Percentiles rank a stretch among this genome's conserved stretches.
Conservation (phyloP, 2,797 vertebrate genomes). For the Silurus aristotelis region DNA sequence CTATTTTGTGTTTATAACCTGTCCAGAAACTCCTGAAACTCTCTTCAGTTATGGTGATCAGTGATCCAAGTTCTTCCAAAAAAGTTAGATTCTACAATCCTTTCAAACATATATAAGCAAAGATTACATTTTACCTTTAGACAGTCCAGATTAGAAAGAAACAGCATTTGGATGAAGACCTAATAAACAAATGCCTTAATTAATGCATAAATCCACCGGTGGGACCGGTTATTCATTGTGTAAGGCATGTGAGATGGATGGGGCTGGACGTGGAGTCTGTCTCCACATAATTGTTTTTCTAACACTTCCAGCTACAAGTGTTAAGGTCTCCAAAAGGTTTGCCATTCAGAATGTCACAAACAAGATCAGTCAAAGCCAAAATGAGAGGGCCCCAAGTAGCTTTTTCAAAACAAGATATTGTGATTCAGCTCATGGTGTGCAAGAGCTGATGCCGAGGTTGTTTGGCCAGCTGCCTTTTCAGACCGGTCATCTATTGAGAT, state of each 20-base stretch:
- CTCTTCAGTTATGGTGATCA: background rate
- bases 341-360: slow-evolving; percentile 56
- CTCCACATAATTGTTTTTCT: slow-evolving; percentile 55
- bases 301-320: slow-evolving; percentile 53
- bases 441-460: slow-evolving; percentile 62
- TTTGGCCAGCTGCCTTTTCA: slow-evolving; percentile 75
- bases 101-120: background rate
- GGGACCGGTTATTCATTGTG: slow-evolving; percentile 39
- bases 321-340: slow-evolving; percentile 50
- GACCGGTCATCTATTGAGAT: slow-evolving; percentile 67
- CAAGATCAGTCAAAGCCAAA: slow-evolving; percentile 50
- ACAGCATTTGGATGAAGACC: slow-evolving; percentile 11
- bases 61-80: background rate
- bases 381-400: slow-evolving; percentile 48
- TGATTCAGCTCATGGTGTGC: slow-evolving; percentile 61
- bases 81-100: background rate
- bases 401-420: slow-evolving; percentile 61
- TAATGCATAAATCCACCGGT: slow-evolving; percentile 19
- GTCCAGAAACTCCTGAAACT: background rate
- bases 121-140: slow-evolving; percentile 34
- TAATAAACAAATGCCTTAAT: slow-evolving; percentile 24
- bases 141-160: slow-evolving; percentile 18
- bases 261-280: slow-evolving; percentile 52
- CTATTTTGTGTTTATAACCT: background rate
- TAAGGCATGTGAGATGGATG: slow-evolving; percentile 40